Base-by-base conservation (phyloP, 2,113 vertebrate genomes). In the Motacilla tschutschensis region DNA sequence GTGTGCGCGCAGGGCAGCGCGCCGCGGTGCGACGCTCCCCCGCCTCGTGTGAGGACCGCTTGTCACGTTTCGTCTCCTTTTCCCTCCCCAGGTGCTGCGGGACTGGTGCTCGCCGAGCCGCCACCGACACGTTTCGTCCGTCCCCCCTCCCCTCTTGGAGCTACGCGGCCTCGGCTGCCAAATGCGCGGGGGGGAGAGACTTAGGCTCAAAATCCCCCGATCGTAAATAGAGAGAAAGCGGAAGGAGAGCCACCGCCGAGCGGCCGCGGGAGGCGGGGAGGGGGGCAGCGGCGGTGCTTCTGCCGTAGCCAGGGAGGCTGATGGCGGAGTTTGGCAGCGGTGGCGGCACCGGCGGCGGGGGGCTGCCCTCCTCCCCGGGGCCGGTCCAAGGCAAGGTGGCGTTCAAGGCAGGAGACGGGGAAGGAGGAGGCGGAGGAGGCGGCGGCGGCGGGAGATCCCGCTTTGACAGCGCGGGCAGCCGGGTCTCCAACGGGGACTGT, bases 401-500 rank as follows among this genome's bases (percentile, higher is more conserved):
- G 58, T 95, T 95, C 93, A 96, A 96, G 92, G 95, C 97, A 9
- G 95, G 93, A 40, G 95, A 95, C 22, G 96, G 93, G n/a, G 96
- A 96, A 90, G 97, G 94, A 70, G 95, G 94, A 28, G 96, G 33
- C 33, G 33, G 94, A 70, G 95, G 94, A 20, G 96, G 95, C 2
- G 93, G 94, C 31, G 95, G 89, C 88, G 94, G 96, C 80, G 93
- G 95, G 83, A 97, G 95, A 87, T 93, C 90, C 91, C 95, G 94
- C 84, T 96, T 79, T 94, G 97, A 96, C 96, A 96, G 95, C 60
- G 76, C 60, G 1, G 91, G 93, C 95, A 79, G 87, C 85, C 96
- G 94, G 65, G 97, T 98, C 88, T 98, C 98, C 75, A 99, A 99
- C 94, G 98, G 98, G 47, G 98, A 97, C 95, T 99, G 98, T 93